phyloP scores from a whole-genome alignment of 2,113 vertebrate species.

The Podiceps cristatus region DNA sequence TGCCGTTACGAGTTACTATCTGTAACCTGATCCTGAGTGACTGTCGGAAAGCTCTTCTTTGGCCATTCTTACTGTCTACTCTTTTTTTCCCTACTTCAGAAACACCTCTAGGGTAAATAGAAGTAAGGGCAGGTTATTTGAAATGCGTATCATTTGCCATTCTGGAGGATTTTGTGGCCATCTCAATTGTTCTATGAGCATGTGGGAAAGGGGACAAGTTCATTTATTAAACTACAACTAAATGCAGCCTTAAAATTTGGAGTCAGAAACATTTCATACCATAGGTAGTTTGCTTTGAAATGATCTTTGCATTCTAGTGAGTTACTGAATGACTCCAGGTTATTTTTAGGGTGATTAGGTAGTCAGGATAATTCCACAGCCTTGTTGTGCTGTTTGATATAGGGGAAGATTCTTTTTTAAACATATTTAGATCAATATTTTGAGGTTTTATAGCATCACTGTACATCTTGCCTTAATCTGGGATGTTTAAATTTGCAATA shows the following conservation, averaged over 20 bases:
- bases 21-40: background rate
- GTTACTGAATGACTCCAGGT: background rate
- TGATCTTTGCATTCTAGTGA: background rate
- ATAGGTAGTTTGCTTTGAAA: background rate
- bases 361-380: background rate
- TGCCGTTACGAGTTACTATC: background rate
- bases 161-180: background rate
- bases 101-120: background rate
- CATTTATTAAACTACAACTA: background rate
- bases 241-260: background rate
- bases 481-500: conserved; percentile 1
- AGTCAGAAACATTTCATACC: background rate
- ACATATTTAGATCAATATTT: background rate
- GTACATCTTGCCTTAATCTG: background rate
- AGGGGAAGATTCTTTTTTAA: background rate
- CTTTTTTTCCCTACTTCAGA: background rate
- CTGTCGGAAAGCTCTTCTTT: background rate
- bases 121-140: background rate
- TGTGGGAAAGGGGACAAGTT: background rate
- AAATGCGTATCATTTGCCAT: background rate
- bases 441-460: background rate
- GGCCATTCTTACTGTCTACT: background rate
- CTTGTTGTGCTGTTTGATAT: background rate
- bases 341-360: background rate
- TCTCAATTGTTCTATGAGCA: background rate